Conservation (phyloP, 37 sponge, comb jelly and placozoan species). For the Theonella swinhoei region DNA sequence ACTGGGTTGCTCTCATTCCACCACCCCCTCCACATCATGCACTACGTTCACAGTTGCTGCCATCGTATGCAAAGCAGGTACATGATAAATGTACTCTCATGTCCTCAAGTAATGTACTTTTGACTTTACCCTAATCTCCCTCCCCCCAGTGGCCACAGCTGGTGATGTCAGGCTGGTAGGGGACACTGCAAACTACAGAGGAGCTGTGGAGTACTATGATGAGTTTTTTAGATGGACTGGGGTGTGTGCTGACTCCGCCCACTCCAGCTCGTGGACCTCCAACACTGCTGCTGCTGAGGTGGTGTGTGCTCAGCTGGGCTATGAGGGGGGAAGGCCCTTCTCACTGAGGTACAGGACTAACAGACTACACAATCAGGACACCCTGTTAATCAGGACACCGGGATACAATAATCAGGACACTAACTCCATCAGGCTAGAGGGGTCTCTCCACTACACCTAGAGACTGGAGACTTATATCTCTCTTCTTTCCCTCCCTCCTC, state of each 20-base stretch:
- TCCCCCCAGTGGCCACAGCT: neutral
- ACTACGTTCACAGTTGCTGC: too few relatives aligned
- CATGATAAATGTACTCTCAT: neutral
- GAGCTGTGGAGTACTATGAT: conserved; percentile 44
- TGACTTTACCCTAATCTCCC: too few relatives aligned
- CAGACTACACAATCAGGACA: too few relatives aligned
- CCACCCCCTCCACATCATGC: neutral
- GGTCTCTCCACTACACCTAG: neutral
- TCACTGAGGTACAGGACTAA: neutral
- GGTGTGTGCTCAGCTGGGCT: conserved; percentile 30
- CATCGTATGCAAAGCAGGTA: too few relatives aligned
- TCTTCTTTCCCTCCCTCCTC: neutral
- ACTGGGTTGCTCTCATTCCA: neutral
- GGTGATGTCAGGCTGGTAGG: conserved; percentile 47
- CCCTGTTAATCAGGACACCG: too few relatives aligned
- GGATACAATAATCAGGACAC: neutral
- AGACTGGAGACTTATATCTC: neutral
- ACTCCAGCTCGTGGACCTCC: neutral
- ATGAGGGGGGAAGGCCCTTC: neutral
- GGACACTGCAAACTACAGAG: conserved; percentile 1
- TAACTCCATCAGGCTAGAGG: neutral
- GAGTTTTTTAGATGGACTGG: conserved; percentile 8
- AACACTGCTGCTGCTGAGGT: neutral
- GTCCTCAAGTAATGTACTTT: too few relatives aligned
- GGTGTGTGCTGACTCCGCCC: conserved; percentile 19